Evolutionary conservation across 2,797 vertebrate species (phyloP).

Genomic region (Muscicapa comitata): DNA sequence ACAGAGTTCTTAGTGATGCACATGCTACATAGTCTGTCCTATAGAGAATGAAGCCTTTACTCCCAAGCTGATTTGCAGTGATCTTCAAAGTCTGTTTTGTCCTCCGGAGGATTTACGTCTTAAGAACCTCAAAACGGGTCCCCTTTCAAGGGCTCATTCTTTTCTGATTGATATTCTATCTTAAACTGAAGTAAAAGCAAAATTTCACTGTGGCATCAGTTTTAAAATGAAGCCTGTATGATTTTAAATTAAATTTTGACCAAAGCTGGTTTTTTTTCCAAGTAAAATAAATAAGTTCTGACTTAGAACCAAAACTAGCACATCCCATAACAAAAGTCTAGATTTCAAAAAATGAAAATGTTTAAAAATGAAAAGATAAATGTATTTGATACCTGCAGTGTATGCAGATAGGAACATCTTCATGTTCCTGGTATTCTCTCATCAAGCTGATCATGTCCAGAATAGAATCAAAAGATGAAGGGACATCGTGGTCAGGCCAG

Average conservation of each 20-base stretch:
- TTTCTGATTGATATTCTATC: not conserved
- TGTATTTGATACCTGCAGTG: constrained; percentile 84
- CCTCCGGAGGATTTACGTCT: not conserved
- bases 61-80: not conserved
- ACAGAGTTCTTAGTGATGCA: not conserved
- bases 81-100: not conserved
- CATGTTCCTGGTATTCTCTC: constrained; percentile 93
- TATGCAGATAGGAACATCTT: constrained; percentile 92
- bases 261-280: not conserved
- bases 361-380: not conserved
- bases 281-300: not conserved
- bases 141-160: not conserved
- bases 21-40: not conserved
- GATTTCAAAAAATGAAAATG: not conserved
- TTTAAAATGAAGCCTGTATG: not conserved
- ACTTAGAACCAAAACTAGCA: not conserved
- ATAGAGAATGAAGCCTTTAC: not conserved
- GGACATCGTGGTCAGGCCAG: constrained; percentile 98
- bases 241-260: not conserved
- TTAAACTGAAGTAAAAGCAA: not conserved
- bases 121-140: not conserved
- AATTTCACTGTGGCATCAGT: not conserved
- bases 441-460: constrained; percentile 97
- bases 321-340: not conserved
- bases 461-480: constrained; percentile 98